Evolutionary conservation across 1,140 invertebrate species (phyloP).

Genomic region (Drosophila pseudoananassae): DNA sequence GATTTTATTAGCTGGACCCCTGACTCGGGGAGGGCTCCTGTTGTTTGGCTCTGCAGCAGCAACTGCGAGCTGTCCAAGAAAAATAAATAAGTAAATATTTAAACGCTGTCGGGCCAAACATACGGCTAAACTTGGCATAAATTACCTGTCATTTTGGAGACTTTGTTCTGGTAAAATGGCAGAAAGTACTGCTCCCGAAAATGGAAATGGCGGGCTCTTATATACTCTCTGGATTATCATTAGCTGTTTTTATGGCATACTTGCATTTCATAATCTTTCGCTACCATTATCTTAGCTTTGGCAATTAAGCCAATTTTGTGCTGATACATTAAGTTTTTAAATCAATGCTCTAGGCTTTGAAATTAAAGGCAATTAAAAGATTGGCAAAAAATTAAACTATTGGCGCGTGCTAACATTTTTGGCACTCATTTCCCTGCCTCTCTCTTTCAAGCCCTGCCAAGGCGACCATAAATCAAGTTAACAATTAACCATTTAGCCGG

Average conservation of each 20-base stretch:
- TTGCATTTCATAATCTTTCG: background rate
- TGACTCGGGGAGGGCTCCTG: slow-evolving; percentile 14
- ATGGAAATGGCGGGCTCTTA: background rate
- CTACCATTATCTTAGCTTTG: background rate
- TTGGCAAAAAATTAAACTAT: background rate
- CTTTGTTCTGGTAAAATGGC: background rate
- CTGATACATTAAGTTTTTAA: background rate
- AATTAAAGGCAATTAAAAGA: background rate
- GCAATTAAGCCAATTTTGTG: background rate
- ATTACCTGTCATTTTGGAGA: slow-evolving; percentile 12
- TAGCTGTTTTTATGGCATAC: background rate
- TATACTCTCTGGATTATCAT: background rate
- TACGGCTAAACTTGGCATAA: slow-evolving; percentile 15
- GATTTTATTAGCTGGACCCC: slow-evolving; percentile 76
- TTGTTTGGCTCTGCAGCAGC: slow-evolving; percentile 39
- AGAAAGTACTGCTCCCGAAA: background rate
- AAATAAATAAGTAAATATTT: slow-evolving; percentile 51
- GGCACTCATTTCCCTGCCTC: background rate
- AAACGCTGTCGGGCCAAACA: slow-evolving; percentile 19
- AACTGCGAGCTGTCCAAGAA: slow-evolving; percentile 39
- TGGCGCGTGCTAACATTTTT: background rate
- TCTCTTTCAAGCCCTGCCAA: too few relatives aligned
- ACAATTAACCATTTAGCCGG: slow-evolving; percentile 23
- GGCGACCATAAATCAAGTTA: slow-evolving; percentile 26
- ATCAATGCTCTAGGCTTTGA: background rate